Percentiles rank a stretch among this genome's conserved stretches.
phyloP scores from a whole-genome alignment of 2,888 invertebrate species.

The Itoplectis maculator region DNA sequence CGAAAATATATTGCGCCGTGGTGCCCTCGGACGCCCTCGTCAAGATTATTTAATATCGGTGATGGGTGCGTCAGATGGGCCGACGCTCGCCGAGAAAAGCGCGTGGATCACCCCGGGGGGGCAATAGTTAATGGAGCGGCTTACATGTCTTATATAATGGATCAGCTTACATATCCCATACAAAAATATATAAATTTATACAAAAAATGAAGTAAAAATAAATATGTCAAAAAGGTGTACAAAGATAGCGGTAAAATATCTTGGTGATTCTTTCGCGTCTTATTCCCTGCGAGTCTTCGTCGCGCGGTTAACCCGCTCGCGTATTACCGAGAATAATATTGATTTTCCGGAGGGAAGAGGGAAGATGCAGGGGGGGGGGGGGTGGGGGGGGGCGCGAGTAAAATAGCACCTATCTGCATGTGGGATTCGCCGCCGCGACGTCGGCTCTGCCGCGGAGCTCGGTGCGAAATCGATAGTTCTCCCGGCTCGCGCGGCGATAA shows the following conservation, averaged over 20 bases:
- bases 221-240: no score
- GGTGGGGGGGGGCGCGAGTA: conserved; percentile 45
- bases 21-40: conserved; percentile 30
- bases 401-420: conserved; percentile 40
- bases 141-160: no score
- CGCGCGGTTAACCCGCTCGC: conserved; percentile 12
- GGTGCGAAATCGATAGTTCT: conserved; percentile 54
- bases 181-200: conserved; percentile 16
- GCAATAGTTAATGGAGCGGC: conserved; percentile 41
- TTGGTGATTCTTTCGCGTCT: no score
- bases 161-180: no score
- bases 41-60: conserved; percentile 54
- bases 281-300: no score
- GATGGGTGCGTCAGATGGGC: conserved; percentile 38
- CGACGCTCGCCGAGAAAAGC: conserved; percentile 17
- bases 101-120: conserved; percentile 36
- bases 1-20: conserved; percentile 46
- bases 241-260: no score
- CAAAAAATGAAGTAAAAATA: background rate
- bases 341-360: conserved; percentile 64
- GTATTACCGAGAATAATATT: conserved; percentile 62
- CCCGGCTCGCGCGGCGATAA: conserved; percentile 43
- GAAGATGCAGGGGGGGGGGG: no score
- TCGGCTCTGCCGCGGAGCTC: no score
- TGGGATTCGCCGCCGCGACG: conserved; percentile 34